These are phyloP conservation scores for Chrysomela aeneicollis DNA, from an alignment of 2,888 invertebrate genomes.

Conservation along the genomic window DNA sequence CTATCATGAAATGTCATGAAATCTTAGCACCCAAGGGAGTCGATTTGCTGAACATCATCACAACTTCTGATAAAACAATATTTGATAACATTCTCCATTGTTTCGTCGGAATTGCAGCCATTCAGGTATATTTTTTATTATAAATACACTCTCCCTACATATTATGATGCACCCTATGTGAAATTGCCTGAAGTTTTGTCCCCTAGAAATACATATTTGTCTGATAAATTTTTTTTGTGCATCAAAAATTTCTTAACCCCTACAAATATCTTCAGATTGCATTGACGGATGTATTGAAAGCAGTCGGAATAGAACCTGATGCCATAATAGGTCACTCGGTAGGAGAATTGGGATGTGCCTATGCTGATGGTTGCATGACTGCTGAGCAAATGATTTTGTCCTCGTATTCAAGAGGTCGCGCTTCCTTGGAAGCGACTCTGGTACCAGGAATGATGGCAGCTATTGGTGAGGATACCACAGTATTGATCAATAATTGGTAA, in stretches of 20 bases:
- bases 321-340: constrained; percentile 89
- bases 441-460: constrained; percentile 89
- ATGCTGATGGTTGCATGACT: constrained; percentile 91
- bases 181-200: too few relatives aligned
- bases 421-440: constrained; percentile 74
- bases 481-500: too few relatives aligned
- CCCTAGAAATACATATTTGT: too few relatives aligned
- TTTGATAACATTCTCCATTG: constrained; percentile 74
- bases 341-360: constrained; percentile 94
- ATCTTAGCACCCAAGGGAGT: constrained; percentile 68
- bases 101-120: constrained; percentile 78
- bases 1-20: constrained; percentile 68
- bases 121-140: constrained; percentile 63
- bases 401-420: constrained; percentile 83
- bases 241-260: constrained; percentile 7
- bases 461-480: constrained; percentile 70
- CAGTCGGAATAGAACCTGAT: constrained; percentile 72
- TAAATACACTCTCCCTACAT: too few relatives aligned
- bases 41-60: constrained; percentile 70
- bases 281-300: constrained; percentile 66
- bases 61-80: constrained; percentile 63
- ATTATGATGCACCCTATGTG: too few relatives aligned
- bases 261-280: constrained; percentile 52
- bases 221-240: too few relatives aligned
- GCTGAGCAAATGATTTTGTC: constrained; percentile 85